phyloP scores from a whole-genome alignment of 2,797 vertebrate species.

The Enteromius trimaculatus region DNA sequence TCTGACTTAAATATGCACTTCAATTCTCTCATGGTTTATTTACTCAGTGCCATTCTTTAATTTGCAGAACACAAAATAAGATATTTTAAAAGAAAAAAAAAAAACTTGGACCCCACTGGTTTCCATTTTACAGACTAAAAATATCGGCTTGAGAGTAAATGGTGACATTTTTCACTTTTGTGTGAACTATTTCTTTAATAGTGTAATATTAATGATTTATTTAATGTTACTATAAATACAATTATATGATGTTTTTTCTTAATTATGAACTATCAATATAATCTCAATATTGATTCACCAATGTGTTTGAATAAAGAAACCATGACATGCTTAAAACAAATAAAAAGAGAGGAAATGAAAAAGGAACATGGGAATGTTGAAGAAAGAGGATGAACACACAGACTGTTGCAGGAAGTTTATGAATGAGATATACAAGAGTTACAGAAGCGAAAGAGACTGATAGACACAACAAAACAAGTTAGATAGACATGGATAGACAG shows the following conservation, averaged over 20 bases:
- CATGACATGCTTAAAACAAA: conserved; percentile 1
- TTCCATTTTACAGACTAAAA: background rate
- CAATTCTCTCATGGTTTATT: background rate
- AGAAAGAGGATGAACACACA: conserved; percentile 59
- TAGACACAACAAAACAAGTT: conserved; percentile 49
- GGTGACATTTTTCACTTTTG: background rate
- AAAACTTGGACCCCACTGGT: background rate
- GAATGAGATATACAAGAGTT: conserved; percentile 70
- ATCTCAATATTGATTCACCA: background rate
- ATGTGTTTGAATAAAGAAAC: background rate
- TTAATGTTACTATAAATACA: background rate
- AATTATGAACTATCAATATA: background rate
- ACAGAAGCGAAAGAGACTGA: conserved; percentile 64
- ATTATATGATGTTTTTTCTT: background rate
- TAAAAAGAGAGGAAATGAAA: conserved; percentile 12
- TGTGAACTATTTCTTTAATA: background rate
- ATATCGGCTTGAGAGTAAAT: background rate
- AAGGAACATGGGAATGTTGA: conserved; percentile 23
- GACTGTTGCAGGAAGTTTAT: conserved; percentile 78
- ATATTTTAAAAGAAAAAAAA: background rate
- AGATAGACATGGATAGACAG: conserved; percentile 30
- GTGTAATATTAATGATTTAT: background rate
- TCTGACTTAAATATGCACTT: background rate
- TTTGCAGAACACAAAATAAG: background rate
- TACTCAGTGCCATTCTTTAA: background rate